Base-by-base conservation (phyloP, 2,888 invertebrate species). In the Metellina segmentata region DNA sequence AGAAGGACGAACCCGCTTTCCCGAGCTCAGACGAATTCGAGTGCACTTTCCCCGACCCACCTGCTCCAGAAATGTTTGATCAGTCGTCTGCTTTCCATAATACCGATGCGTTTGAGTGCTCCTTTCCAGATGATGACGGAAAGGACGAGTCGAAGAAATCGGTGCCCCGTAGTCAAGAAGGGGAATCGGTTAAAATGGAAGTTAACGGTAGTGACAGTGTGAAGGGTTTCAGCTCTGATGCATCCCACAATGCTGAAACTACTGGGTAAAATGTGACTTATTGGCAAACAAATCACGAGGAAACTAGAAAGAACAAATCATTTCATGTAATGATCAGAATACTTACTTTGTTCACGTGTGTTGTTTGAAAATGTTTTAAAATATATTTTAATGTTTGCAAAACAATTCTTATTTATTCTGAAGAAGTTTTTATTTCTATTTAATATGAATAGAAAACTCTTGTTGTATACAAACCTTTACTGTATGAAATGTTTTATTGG, bases 91-190 rank as follows among this genome's bases (percentile, higher is more conserved):
- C 20, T 51, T 49, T 48, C 48, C 71, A 72, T 7, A 83, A 83
- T 81, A 19, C 87, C 16, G 90, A 92, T 74, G 77, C 82, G 19
- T 92, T 92, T 52, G 92, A 92, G 19, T 88, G 87, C 74, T 83
- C 72, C 2, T 92, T 92, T 79, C 81, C 85, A 11, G 85, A 89
- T 51, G 74, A 74, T 75, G 83, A 61, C 7, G 8, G n/a, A 9
- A 16, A 82, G 72, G 13, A 79, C n/a, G 82, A 13, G 11, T 48
- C 72, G 19, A 70, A 51, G 20, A 82, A 82, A 72, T 70, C 9
- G 77, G 11, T 86, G 49, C 72, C 74, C 19, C 52, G 0, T 34
- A 85, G 19, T 34, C 11, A 52, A 20, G 85, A 81, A n/a, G 72
- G 34, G n/a, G 91, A 91, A 83, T 48, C 70, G 1, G 71, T 87